phyloP scores from a whole-genome alignment of 2,797 vertebrate species.

The Hafferia zeledoni region DNA sequence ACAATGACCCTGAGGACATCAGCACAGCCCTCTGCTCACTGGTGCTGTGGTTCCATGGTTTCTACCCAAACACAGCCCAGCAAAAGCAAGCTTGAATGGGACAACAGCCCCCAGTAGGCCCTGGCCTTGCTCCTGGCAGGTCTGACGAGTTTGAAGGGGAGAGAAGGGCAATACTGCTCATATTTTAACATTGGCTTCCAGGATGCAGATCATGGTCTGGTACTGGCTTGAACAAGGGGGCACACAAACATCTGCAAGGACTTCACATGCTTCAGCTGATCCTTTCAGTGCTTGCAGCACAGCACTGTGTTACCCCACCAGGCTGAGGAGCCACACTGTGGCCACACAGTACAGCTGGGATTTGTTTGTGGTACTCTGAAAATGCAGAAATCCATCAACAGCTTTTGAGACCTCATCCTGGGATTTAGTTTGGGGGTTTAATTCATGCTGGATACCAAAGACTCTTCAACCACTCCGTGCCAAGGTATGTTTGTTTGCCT shows the following conservation, averaged over 20 bases:
- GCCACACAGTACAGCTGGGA: not conserved
- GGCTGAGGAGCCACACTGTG: not conserved
- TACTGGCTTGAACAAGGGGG: not conserved
- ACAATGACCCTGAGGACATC: not conserved
- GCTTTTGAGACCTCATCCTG: not conserved
- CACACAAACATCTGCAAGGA: not conserved
- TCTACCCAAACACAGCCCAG: not conserved
- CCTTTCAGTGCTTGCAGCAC: not conserved
- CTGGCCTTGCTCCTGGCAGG: not conserved
- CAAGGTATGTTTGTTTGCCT: not conserved
- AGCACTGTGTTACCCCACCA: too few species aligned
- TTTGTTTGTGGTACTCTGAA: not conserved
- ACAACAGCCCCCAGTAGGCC: not conserved
- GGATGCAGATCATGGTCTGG: not conserved
- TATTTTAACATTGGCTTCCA: not conserved
- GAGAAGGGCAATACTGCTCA: not conserved
- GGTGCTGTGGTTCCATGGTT: fast-evolving
- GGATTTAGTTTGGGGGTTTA: not conserved
- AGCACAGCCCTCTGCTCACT: not conserved
- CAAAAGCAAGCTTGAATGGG: not conserved
- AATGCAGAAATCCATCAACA: not conserved
- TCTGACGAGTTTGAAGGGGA: not conserved
- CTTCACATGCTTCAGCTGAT: not conserved
- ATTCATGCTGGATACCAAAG: not conserved
- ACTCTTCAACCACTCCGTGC: not conserved